These are phyloP conservation scores for Typhlomys cinereus DNA, from an alignment of 2,113 vertebrate genomes.

Conservation along the genomic window DNA sequence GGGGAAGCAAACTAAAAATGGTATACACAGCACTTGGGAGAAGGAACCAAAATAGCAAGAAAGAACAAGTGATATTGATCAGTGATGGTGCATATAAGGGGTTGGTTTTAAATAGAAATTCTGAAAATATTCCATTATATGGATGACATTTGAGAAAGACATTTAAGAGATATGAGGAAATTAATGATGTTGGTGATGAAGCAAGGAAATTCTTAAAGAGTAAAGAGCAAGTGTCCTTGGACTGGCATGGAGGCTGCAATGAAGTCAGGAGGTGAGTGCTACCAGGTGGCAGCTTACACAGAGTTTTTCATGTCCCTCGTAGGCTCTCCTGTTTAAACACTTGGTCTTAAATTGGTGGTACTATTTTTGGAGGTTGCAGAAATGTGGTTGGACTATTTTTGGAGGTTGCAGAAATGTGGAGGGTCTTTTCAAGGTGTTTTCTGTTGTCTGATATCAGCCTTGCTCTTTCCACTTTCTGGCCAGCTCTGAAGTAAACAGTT, in stretches of 20 bases:
- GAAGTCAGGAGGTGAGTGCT: neutral
- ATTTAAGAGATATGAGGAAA: neutral
- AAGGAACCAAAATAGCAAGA: neutral
- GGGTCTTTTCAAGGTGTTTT: neutral
- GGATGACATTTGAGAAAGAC: constrained; percentile 1
- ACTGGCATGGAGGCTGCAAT: neutral
- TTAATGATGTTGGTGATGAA: neutral
- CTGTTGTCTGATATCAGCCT: neutral
- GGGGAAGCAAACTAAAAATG: neutral
- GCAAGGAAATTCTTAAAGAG: neutral
- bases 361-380: neutral
- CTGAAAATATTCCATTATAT: neutral
- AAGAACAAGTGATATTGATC: neutral
- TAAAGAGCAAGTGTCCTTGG: neutral
- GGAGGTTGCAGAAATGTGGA: neutral
- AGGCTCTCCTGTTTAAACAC: neutral
- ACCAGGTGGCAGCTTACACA: neutral
- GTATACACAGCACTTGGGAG: neutral
- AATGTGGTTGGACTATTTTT: neutral
- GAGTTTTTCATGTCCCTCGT: neutral
- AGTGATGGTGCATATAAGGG: neutral
- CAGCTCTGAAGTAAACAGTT: neutral
- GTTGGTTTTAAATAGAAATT: neutral
- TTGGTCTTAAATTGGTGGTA: neutral
- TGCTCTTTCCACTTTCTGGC: neutral